Evolutionary conservation across 2,888 invertebrate genomes (phyloP), one percentile per base, ranked within the genome.

Genomic region (Escarpia spicata): DNA sequence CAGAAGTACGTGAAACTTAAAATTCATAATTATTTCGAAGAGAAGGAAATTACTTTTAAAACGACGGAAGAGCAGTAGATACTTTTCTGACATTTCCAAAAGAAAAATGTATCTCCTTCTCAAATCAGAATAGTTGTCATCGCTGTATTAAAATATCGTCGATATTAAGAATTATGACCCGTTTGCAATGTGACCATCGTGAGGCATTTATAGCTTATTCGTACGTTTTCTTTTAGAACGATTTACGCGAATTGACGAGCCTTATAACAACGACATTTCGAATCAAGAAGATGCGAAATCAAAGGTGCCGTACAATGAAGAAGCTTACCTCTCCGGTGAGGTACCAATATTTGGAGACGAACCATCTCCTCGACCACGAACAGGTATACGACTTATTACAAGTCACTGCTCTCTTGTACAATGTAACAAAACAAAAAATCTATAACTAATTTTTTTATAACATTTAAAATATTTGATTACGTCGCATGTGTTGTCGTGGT

Each of bases 271-370:
- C 19, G 91, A 91, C 91, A 43, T 91, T 45, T 45, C 45, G 91
- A 31, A 45, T 19, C 43, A 75, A 26, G 75, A 75, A 75, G 26
- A 75, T 3, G 26, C 89, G n/a, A 75, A 26, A n/a, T 75, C 75
- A 26, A 44, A 93, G 75, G 91, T 92, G 44, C 92, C 90, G 26
- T 93, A 93, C 75, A 92, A 93, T 37, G 93, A 93, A 58, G 31
- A 91, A n/a, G 93, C 93, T 15, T 93, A 93, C 89, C 92, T 93
- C 31, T 52, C 92, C 43, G 93, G 93, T 19, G 26, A 75, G n/a
- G 75, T 75, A 6, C 19, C 75, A 26, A 75, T 75, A 75, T 75
- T 75, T 75, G 75, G 75, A 75, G 75, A 75, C 75, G n/a, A 75
- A 4, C 75, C 75, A 6, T 26, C 75, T 15, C 75, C 75, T 75